Conservation (phyloP, 2,888 invertebrate species). For the Microdon myrmicae region DNA sequence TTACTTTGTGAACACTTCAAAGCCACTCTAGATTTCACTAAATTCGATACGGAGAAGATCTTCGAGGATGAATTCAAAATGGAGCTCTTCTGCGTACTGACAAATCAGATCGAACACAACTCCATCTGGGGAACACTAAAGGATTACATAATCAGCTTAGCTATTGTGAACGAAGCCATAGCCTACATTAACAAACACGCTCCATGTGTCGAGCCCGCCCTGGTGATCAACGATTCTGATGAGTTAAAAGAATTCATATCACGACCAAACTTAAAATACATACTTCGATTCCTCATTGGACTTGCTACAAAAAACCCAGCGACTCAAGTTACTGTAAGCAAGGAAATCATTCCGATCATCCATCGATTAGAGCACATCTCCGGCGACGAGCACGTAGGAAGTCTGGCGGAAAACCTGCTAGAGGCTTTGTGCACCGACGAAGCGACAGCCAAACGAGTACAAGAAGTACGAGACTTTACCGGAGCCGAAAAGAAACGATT, state of each 20-base stretch:
- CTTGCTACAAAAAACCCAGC: constrained; percentile 90
- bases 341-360: constrained; percentile 91
- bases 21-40: constrained; percentile 68
- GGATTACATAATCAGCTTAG: constrained; percentile 87
- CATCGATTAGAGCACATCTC: constrained; percentile 97
- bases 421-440: constrained; percentile 84
- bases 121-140: constrained; percentile 92
- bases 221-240: constrained; percentile 90
- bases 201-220: constrained; percentile 88
- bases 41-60: constrained; percentile 83
- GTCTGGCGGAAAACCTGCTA: constrained; percentile 94
- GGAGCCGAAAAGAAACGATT: constrained; percentile 95
- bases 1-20: constrained; percentile 91
- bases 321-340: constrained; percentile 89
- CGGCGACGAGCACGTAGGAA: constrained; percentile 96
- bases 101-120: constrained; percentile 91
- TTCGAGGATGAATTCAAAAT: constrained; percentile 86
- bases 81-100: constrained; percentile 91
- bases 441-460: constrained; percentile 84
- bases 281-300: constrained; percentile 91
- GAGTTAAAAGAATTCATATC: constrained; percentile 96
- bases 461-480: constrained; percentile 93
- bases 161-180: constrained; percentile 81
- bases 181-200: constrained; percentile 87
- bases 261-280: constrained; percentile 92